Conservation (phyloP, 2,113 vertebrate genomes). For the Pundamilia nyererei region DNA sequence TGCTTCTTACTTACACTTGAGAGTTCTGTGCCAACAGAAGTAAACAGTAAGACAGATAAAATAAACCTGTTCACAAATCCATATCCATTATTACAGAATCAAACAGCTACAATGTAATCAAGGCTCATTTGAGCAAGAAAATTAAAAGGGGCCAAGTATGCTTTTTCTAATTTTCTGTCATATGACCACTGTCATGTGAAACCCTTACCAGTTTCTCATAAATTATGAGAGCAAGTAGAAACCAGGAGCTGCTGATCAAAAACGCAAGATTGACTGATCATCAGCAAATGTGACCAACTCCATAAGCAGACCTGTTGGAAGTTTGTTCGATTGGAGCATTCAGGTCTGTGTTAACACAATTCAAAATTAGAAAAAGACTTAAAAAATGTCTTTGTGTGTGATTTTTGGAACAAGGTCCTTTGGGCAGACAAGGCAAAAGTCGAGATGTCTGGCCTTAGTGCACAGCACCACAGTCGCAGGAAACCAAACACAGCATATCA, state of each 20-base stretch:
- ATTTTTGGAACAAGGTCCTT: not conserved
- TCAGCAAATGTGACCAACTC: not conserved
- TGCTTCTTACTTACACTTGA: not conserved
- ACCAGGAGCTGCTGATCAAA: not conserved
- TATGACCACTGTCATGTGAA: not conserved
- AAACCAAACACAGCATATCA: not conserved
- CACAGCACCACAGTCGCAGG: not conserved
- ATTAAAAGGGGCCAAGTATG: not conserved
- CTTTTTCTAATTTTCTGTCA: not conserved
- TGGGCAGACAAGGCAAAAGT: not conserved
- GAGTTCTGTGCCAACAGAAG: not conserved
- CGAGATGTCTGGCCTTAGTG: not conserved
- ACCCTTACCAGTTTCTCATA: not conserved
- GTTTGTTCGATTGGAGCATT: not conserved
- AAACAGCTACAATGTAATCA: not conserved
- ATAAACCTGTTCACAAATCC: not conserved
- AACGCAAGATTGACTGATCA: accelerated
- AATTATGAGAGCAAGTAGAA: not conserved
- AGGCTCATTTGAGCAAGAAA: not conserved
- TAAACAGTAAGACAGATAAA: not conserved
- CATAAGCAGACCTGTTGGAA: not conserved
- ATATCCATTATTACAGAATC: not conserved
- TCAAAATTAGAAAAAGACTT: not conserved
- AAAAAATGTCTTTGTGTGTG: not conserved
- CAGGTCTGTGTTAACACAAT: not conserved